Conservation (phyloP, 2,888 invertebrate species). For the Gnatocerus cornutus region DNA sequence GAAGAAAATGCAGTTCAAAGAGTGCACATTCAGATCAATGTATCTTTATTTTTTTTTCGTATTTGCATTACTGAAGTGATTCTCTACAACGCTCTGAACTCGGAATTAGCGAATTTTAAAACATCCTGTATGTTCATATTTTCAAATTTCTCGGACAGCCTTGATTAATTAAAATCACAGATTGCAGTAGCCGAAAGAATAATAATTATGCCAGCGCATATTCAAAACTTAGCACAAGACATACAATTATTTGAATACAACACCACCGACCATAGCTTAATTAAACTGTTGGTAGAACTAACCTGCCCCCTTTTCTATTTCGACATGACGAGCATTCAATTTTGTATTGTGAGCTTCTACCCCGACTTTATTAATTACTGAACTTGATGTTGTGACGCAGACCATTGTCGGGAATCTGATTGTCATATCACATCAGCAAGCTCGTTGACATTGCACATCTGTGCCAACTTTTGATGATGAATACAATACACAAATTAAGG, state of each 20-base stretch:
- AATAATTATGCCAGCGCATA: neutral
- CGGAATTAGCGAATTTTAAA: too few relatives aligned
- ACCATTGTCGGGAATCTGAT: slow-evolving; percentile 69
- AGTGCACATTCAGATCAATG: too few relatives aligned
- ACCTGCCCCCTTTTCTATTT: slow-evolving; percentile 48
- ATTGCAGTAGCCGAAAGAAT: neutral
- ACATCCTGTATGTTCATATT: neutral
- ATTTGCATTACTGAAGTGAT: too few relatives aligned
- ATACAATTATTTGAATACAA: slow-evolving; percentile 35
- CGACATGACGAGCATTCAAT: slow-evolving; percentile 46
- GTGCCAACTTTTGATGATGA: slow-evolving; percentile 53
- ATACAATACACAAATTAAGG: slow-evolving; percentile 54
- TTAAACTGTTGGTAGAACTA: slow-evolving; percentile 41
- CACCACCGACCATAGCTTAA: slow-evolving; percentile 40
- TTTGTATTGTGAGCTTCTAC: slow-evolving; percentile 51
- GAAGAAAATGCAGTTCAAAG: too few relatives aligned
- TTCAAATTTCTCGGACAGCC: neutral
- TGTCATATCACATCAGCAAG: slow-evolving; percentile 68
- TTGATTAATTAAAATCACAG: neutral
- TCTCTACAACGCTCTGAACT: too few relatives aligned
- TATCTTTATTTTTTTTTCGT: too few relatives aligned
- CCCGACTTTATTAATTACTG: slow-evolving; percentile 70
- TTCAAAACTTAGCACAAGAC: slow-evolving; percentile 15
- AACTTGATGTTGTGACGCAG: slow-evolving; percentile 69
- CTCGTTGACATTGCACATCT: slow-evolving; percentile 65